Evolutionary conservation across 2,888 invertebrate genomes (phyloP), one percentile per base, ranked within the genome.

Genomic region (Euphydryas editha): DNA sequence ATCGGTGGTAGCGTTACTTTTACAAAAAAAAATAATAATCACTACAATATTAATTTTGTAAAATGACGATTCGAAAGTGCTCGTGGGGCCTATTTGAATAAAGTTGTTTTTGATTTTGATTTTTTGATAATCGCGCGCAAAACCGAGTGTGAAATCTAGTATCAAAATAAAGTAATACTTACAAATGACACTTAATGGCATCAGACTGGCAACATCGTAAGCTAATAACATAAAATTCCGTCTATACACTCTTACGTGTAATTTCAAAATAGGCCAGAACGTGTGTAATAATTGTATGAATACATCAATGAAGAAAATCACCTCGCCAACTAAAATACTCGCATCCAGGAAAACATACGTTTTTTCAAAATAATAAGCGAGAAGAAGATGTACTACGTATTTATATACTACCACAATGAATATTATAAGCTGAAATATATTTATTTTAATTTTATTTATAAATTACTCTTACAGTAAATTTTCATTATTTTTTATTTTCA

Each of bases 261-360:
- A 30, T 1, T 90, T 78, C 2, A 88, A 80, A 4, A 82, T 58
- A 0, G 88, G 81, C 92, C 91, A 92, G 60, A 77, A 84, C 0
- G 72, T 42, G 37, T 92, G 91, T 6, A 90, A 68, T 1, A 86
- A 54, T 21, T 84, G 81, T 3, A 87, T 61, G 0, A 82, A 5
- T 1, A 90, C 78, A 67, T 92, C 90, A 2, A 77, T 6, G 0
- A 72, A 21, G 63, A 76, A 91, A 1, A 86, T n/a, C 1, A 78
- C 0, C 68, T 91, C 91, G 0, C 78, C 72, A 5, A 81, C 0
- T 0, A 69, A 42, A 11, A 86, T 36, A 3, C 76, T 76, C 0
- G 77, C 17, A 1, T 83, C 78, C 18, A 89, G 57, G 6, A 79
- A 72, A 0, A 70, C 1, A 30, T 67, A 68, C 0, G 61, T 2